Conservation (phyloP, 1,140 invertebrate genomes). For the Micrasema longulum region DNA sequence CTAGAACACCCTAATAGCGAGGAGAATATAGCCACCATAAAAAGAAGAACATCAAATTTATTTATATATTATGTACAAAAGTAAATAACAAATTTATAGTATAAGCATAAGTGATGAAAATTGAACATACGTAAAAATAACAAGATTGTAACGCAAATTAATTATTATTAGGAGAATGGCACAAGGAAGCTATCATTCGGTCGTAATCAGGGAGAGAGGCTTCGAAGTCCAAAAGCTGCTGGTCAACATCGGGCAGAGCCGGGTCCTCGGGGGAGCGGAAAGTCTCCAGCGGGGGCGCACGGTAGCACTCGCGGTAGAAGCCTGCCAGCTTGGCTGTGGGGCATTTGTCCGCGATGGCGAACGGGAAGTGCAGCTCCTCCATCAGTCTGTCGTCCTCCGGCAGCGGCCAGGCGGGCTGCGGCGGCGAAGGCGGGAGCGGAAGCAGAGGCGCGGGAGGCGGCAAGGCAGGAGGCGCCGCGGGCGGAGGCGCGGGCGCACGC, state of each 20-base stretch:
- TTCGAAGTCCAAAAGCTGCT: slow-evolving; percentile 81
- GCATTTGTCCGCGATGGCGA: slow-evolving; percentile 66
- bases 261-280: slow-evolving; percentile 68
- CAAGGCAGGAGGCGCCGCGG: neutral
- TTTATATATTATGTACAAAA: no score
- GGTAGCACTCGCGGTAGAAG: slow-evolving; percentile 84
- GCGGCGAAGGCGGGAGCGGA: neutral
- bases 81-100: no score
- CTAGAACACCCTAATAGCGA: no score
- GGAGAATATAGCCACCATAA: no score
- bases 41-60: no score
- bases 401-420: neutral
- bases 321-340: slow-evolving; percentile 75
- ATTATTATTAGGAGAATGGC: slow-evolving; percentile 58
- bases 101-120: no score
- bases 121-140: neutral
- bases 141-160: slow-evolving; percentile 11
- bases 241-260: slow-evolving; percentile 76
- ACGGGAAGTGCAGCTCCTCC: slow-evolving; percentile 68
- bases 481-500: slow-evolving; percentile 21
- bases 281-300: slow-evolving; percentile 75
- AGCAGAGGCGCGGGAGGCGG: slow-evolving; percentile 9
- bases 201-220: slow-evolving; percentile 80
- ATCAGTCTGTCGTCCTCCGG: slow-evolving; percentile 52
- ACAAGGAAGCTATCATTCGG: slow-evolving; percentile 75